Evolutionary conservation across 2,888 invertebrate genomes (phyloP).

Genomic region (Branchellion lobata): DNA sequence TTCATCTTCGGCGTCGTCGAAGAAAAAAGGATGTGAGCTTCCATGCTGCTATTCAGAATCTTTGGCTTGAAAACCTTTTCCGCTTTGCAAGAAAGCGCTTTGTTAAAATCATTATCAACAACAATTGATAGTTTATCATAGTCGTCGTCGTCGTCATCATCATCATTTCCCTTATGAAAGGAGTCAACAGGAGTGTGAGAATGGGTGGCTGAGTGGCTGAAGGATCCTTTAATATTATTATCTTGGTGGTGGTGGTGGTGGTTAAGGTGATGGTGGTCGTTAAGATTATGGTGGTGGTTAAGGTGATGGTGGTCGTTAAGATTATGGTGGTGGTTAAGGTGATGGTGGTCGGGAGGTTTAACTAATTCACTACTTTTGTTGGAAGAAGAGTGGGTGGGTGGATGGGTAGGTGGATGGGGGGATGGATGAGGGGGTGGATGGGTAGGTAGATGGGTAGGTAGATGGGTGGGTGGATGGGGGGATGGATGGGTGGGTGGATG

Average conservation of each 20-base stretch:
- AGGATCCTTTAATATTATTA: background rate
- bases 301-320: background rate
- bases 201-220: background rate
- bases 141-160: background rate
- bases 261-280: background rate
- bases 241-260: background rate
- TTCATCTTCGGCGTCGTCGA: too few species aligned
- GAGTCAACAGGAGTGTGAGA: background rate
- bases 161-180: background rate
- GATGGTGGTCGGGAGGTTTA: background rate
- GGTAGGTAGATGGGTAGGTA: too few species aligned
- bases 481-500: too few species aligned
- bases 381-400: background rate
- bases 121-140: background rate
- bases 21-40: too few species aligned
- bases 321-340: background rate
- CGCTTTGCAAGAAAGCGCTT: background rate
- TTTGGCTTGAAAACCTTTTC: background rate
- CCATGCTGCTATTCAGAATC: background rate
- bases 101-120: background rate
- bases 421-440: too few species aligned
- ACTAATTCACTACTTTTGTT: background rate
- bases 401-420: background rate
- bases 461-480: too few species aligned
- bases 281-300: background rate